Percentiles rank a stretch among this genome's conserved stretches.
phyloP scores from a whole-genome alignment of 2,797 vertebrate genomes.

The Austrolebias charrua region DNA sequence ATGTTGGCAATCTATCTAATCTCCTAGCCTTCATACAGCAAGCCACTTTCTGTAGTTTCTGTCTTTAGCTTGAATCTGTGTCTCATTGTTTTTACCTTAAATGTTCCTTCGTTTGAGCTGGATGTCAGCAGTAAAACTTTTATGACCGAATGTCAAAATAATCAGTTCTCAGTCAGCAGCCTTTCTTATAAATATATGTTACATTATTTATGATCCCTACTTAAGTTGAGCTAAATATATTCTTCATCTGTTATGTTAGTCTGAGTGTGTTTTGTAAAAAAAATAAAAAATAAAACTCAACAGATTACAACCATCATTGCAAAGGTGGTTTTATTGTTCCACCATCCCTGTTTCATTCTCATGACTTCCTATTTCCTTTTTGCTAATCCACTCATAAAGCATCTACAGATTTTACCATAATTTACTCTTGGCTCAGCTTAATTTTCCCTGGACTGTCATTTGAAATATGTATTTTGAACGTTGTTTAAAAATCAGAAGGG shows the following conservation, averaged over 20 bases:
- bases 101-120: conserved; percentile 52
- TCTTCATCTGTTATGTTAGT: conserved; percentile 50
- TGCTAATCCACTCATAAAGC: conserved; percentile 11
- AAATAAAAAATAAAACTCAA: conserved; percentile 14
- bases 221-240: conserved; percentile 52
- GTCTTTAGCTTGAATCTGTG: conserved; percentile 12
- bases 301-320: conserved; percentile 51
- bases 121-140: conserved; percentile 55
- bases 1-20: no score
- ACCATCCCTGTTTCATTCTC: conserved; percentile 45
- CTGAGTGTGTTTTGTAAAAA: conserved; percentile 18
- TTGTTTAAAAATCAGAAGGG: conserved; percentile 20
- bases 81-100: conserved; percentile 38
- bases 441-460: conserved; percentile 8
- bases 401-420: conserved; percentile 16
- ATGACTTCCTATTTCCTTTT: background rate
- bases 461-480: background rate
- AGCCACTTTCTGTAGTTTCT: conserved; percentile 20
- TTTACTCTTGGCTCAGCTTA: background rate
- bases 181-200: conserved; percentile 41
- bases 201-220: conserved; percentile 50
- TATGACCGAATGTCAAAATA: conserved; percentile 39
- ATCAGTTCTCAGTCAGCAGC: conserved; percentile 31
- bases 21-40: no score
- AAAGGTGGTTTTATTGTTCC: conserved; percentile 50